Percentiles rank a stretch among this genome's conserved stretches.
These are phyloP conservation scores for Drosophila eohydei DNA, from an alignment of 2,888 invertebrate genomes.

Conservation along the genomic window DNA sequence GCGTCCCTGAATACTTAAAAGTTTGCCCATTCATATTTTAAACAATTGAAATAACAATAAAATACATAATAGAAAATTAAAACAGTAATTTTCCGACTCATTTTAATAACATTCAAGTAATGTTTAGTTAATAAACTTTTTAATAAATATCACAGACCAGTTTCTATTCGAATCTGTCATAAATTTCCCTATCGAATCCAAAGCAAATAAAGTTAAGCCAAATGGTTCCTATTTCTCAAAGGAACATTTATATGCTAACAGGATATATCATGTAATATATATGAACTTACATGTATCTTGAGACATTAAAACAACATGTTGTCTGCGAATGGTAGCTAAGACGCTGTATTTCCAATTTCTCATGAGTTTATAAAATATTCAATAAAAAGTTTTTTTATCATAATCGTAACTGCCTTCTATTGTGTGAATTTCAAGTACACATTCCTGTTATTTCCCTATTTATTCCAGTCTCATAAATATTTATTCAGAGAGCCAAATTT, in stretches of 20 bases:
- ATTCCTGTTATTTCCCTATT: no score
- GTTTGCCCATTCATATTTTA: not conserved
- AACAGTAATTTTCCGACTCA: not conserved
- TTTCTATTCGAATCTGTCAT: not conserved
- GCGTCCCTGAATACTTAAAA: slow-evolving; percentile 12
- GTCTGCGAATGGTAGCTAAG: no score
- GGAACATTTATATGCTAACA: not conserved
- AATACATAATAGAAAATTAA: not conserved
- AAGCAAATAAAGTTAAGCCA: no score
- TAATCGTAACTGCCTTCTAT: no score
- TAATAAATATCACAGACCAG: not conserved
- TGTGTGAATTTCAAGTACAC: no score
- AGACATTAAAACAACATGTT: no score
- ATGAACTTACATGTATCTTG: not conserved
- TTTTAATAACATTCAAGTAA: not conserved
- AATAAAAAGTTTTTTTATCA: no score
- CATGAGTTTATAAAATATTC: no score
- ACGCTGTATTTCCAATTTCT: no score
- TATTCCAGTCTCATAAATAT: no score
- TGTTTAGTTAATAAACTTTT: not conserved
- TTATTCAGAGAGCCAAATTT: not conserved
- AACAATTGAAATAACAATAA: not conserved
- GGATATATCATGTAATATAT: not conserved
- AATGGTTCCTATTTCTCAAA: not conserved
- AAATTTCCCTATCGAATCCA: not conserved